Evolutionary conservation across 2,888 invertebrate genomes (phyloP).

Genomic region (Drosophila tripunctata): DNA sequence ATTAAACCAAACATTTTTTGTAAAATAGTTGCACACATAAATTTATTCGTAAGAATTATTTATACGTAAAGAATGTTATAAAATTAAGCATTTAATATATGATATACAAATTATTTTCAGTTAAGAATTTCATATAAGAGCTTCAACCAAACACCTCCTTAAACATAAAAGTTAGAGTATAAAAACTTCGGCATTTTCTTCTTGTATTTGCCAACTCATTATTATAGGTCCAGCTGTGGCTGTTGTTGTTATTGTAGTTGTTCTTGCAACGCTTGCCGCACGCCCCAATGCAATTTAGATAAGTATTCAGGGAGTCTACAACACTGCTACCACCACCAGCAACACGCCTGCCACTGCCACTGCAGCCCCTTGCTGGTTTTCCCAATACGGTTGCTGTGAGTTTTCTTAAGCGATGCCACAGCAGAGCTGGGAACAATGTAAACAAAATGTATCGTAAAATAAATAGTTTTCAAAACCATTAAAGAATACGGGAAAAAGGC

Average conservation of each 20-base stretch:
- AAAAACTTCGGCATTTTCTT: not conserved
- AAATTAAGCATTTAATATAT: too few relatives aligned
- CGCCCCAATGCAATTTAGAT: conserved; percentile 67
- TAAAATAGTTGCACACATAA: too few relatives aligned
- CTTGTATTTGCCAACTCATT: conserved; percentile 18
- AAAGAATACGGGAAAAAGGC: conserved; percentile 30
- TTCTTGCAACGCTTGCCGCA: conserved; percentile 32
- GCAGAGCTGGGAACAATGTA: conserved; percentile 60
- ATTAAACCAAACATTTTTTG: too few relatives aligned
- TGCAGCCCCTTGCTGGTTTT: not conserved
- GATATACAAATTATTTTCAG: too few relatives aligned
- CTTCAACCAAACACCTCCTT: not conserved
- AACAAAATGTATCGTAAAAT: conserved; percentile 78
- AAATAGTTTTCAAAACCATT: conserved; percentile 73
- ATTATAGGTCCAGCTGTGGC: conserved; percentile 13
- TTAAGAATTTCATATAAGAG: too few relatives aligned
- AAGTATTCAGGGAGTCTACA: conserved; percentile 54
- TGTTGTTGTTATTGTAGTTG: conserved; percentile 35
- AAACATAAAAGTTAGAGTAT: not conserved
- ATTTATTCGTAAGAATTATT: too few relatives aligned
- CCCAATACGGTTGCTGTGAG: not conserved
- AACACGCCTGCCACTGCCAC: not conserved
- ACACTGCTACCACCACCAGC: too few relatives aligned
- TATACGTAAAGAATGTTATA: too few relatives aligned
- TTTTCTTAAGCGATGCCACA: conserved; percentile 41